These are phyloP conservation scores for Rachycentron canadum DNA, from an alignment of 2,797 vertebrate genomes.

Conservation along the genomic window DNA sequence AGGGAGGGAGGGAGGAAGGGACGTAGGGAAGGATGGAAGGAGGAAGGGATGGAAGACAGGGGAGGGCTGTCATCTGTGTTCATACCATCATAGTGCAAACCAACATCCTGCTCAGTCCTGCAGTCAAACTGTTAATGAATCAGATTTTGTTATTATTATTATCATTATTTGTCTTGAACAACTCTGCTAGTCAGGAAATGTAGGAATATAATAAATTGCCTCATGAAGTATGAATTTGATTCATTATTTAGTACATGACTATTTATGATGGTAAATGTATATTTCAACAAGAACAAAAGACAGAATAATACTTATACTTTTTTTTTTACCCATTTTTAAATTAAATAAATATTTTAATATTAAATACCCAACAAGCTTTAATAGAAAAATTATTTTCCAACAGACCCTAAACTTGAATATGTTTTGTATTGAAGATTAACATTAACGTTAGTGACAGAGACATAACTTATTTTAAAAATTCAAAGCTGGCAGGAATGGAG, in stretches of 20 bases:
- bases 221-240: neutral
- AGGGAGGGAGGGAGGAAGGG: slow-evolving; percentile 78
- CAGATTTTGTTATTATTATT: neutral
- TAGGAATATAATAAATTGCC: neutral
- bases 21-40: slow-evolving; percentile 66
- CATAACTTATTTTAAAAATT: no score
- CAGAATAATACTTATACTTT: neutral
- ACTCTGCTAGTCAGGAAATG: no score
- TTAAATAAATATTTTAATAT: neutral
- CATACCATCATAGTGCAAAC: slow-evolving; percentile 70
- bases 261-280: neutral
- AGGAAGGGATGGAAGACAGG: slow-evolving; percentile 55
- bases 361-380: neutral
- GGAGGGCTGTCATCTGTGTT: slow-evolving; percentile 79
- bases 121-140: slow-evolving; percentile 21
- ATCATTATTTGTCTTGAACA: neutral
- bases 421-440: neutral
- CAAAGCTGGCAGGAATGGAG: neutral
- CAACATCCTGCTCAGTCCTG: slow-evolving; percentile 49
- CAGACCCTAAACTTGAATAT: neutral
- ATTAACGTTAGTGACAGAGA: neutral
- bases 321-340: neutral
- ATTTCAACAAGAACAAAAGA: neutral
- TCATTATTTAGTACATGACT: neutral
- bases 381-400: neutral